Evolutionary conservation across 2,888 invertebrate genomes (phyloP), one percentile per base, ranked within the genome.

Genomic region (Homarus gammarus): DNA sequence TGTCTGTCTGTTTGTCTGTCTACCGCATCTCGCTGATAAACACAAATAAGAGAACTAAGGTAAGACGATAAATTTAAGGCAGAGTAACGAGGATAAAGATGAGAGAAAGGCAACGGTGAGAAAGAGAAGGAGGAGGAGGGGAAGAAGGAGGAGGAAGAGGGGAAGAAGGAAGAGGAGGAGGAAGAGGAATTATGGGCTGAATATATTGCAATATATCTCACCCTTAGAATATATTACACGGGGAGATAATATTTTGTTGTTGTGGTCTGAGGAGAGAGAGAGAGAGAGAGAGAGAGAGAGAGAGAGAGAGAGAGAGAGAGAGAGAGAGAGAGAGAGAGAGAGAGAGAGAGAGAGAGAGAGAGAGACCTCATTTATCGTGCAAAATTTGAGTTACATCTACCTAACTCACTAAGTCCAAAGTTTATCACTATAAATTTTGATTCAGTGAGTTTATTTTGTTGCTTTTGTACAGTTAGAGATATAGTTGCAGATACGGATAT

Each of bases 241-340:
- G 1, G 56, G 56, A 56, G 56, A 22, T 5, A 56, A 18, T 15
- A 22, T 12, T 49, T 1, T 49, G 12, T 12, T n/a, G n/a, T n/a
- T n/a, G n/a, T n/a, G n/a, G n/a, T n/a, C n/a, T 49, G 44, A 12
- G 12, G n/a, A 38, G 40, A 49, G 1, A 49, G 49, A 70, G 31
- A 70, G 33, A 70, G 31, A 33, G 2, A 70, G 70, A 70, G 33
- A 70, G 31, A 70, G 33, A 70, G 70, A 70, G 1, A 70, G 70
- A 78, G 56, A 78, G 78, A 78, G 33, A 78, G 78, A 78, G 56
- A 78, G 51, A 78, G 56, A 78, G 78, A 78, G 33, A 78, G 78
- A 78, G 78, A 75, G 75, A 75, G 75, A 75, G 75, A 75, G 78
- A 78, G 56, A 78, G 51, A 78, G 56, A 78, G 78, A 78, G 33